A percentile compares a stretch with the other conserved stretches of the same genome.
Conservation (phyloP, 2,113 vertebrate genomes). For the Ailuropoda melanoleuca region DNA sequence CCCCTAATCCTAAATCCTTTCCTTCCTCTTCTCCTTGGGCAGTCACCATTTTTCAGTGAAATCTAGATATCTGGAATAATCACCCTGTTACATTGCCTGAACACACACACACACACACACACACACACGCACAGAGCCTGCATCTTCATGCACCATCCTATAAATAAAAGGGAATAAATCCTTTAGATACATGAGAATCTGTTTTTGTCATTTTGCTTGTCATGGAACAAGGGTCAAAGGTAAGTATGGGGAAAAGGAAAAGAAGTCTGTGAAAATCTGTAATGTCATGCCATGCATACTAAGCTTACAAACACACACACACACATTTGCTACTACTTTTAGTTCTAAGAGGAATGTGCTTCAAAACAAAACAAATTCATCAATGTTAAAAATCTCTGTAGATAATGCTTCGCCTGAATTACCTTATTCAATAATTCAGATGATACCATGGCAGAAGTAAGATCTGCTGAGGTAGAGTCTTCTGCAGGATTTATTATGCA, state of each 20-base stretch:
- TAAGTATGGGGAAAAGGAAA: neutral
- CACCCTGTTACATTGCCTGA: neutral
- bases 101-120: accelerated
- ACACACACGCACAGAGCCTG: neutral
- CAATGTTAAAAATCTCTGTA: neutral
- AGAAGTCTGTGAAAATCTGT: neutral
- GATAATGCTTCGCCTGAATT: neutral
- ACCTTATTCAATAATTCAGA: neutral
- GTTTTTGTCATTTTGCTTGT: neutral
- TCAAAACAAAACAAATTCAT: neutral
- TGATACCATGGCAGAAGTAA: neutral
- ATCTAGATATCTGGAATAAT: neutral
- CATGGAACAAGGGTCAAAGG: neutral
- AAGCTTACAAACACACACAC: neutral
- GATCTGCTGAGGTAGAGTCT: neutral
- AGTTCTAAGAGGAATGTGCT: neutral
- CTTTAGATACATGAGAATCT: neutral
- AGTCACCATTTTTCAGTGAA: neutral
- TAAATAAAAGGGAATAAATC: neutral
- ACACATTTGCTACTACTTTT: neutral
- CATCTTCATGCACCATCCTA: neutral
- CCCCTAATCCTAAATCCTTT: neutral
- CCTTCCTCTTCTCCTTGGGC: neutral
- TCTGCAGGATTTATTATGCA: neutral
- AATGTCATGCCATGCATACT: no score